phyloP scores from a whole-genome alignment of 2,113 vertebrate species.

The Phylloscopus trochiloides region DNA sequence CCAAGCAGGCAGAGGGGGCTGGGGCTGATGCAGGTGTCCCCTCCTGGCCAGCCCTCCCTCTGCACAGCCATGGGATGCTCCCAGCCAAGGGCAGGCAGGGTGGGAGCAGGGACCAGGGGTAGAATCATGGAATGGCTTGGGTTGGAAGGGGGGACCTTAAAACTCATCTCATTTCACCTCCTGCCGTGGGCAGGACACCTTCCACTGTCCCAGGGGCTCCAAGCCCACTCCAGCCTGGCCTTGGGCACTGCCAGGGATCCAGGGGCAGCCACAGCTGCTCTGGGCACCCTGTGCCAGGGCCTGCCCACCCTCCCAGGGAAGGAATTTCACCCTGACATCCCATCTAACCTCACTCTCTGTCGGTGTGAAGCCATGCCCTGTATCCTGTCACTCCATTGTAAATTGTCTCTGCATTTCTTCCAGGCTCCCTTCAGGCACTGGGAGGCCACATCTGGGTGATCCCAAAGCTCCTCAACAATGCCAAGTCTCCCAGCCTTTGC shows the following conservation, averaged over 20 bases:
- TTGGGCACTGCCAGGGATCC: background rate
- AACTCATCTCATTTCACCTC: fast-evolving
- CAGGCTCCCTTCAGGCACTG: background rate
- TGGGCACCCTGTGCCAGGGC: background rate
- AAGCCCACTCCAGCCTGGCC: fast-evolving
- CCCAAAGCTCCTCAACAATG: background rate
- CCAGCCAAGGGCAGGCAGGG: background rate
- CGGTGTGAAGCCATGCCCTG: background rate
- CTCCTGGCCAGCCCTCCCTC: background rate
- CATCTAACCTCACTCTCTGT: background rate
- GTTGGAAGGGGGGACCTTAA: background rate
- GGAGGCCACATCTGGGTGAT: fast-evolving
- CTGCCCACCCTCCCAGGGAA: background rate
- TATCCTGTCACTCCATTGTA: background rate
- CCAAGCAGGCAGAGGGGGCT: fast-evolving
- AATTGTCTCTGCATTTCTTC: background rate
- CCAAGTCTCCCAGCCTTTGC: background rate
- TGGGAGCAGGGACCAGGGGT: background rate
- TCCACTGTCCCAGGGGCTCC: fast-evolving
- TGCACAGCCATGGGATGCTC: background rate
- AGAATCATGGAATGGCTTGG: background rate
- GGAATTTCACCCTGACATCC: background rate
- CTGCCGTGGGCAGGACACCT: background rate
- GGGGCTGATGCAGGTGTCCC: background rate
- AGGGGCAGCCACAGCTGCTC: background rate